Evolutionary conservation across 1,140 invertebrate species (phyloP), one percentile per base, ranked within the genome.

Genomic region (Ptiloglossa arizonensis): DNA sequence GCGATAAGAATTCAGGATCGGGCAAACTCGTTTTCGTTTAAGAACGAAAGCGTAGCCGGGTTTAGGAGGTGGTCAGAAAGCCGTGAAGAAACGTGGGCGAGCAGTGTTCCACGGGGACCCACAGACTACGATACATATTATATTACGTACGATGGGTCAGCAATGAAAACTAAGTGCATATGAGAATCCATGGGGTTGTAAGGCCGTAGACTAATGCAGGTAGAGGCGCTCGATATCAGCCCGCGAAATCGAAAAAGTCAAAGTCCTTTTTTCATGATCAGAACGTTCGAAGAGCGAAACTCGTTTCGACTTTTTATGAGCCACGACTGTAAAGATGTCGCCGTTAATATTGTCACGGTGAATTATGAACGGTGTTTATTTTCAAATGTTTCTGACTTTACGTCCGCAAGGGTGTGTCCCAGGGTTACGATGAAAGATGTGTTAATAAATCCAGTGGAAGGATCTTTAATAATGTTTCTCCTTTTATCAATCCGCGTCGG

Each of bases 81-180:
- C 29, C 59, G 75, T 83, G 72, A 80, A 85, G 72, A 56, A 86
- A 85, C 78, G 68, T 73, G 77, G 81, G 66, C 60, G 83, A 78
- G 41, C 85, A 81, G 54, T 80, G 82, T 91, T 80, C 90, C 90
- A 73, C 89, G 68, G 91, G 90, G 91, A 92, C 87, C 82, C 85
- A 90, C 90, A 90, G 72, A 88, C 85, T 83, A 90, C 79, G 82
- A 91, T 89, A 92, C 90, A 91, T 92, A 92, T 92, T 90, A 91
- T 92, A 92, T 91, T 91, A 91, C 88, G 82, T 80, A 86, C 74
- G 90, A 89, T 87, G 87, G 87, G 86, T 82, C 72, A 85, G 89
- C 91, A 93, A 93, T 92, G 91, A 92, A 93, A 93, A 93, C 87
- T 92, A 93, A 92, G 91, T 91, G 91, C 90, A 91, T 92, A 92